These are phyloP conservation scores for Tragelaphus strepsiceros DNA, from an alignment of 2,113 vertebrate genomes.

Conservation along the genomic window DNA sequence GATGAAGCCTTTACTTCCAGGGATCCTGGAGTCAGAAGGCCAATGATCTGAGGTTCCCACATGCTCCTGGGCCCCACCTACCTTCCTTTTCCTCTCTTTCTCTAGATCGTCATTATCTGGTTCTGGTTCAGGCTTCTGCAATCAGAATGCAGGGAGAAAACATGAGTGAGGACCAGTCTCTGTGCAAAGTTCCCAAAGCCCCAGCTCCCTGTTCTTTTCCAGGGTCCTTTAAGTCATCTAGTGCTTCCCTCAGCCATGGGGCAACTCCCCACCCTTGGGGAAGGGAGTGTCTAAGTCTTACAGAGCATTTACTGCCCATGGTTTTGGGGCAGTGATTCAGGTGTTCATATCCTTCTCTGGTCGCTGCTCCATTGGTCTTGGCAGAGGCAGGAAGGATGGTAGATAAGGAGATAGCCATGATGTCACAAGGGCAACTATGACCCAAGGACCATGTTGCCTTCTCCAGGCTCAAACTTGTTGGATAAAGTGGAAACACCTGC, in stretches of 20 bases:
- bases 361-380: neutral
- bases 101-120: fast-evolving
- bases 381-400: neutral
- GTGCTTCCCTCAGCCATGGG: neutral
- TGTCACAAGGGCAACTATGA: constrained; percentile 57
- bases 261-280: neutral
- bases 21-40: neutral
- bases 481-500: neutral
- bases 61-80: neutral
- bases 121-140: neutral
- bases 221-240: neutral
- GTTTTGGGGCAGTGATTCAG: neutral
- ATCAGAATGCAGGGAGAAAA: neutral
- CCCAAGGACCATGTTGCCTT: neutral
- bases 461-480: neutral
- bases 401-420: neutral
- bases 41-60: neutral
- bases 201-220: neutral
- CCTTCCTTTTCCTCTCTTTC: neutral
- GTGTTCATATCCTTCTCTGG: neutral
- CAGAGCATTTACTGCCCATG: constrained; percentile 25
- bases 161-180: neutral
- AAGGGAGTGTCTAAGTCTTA: neutral
- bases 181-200: neutral
- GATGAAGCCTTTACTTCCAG: neutral